phyloP scores from a whole-genome alignment of 2,888 invertebrate species.

The Fissipunctia ypsillon region DNA sequence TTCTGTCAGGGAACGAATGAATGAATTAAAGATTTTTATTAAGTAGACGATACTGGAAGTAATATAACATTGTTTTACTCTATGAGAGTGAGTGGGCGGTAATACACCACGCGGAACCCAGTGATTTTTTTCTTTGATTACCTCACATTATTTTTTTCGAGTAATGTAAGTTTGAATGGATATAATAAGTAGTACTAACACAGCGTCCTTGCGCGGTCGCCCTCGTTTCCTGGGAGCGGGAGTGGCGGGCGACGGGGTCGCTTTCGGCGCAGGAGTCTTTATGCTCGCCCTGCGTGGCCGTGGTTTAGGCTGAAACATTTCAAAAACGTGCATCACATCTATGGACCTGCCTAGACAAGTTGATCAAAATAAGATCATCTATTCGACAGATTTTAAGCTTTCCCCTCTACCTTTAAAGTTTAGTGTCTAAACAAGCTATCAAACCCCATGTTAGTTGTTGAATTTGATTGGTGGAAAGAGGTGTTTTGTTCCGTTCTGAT shows the following conservation, averaged over 20 bases:
- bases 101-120: too few relatives aligned
- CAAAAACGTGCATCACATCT: not conserved
- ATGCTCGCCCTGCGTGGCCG: conserved; percentile 60
- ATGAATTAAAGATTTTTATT: too few relatives aligned
- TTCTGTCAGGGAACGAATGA: too few relatives aligned
- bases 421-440: not conserved
- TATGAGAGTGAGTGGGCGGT: too few relatives aligned
- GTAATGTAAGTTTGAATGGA: not conserved
- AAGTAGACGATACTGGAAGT: too few relatives aligned
- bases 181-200: conserved; percentile 60
- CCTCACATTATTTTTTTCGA: not conserved
- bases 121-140: too few relatives aligned
- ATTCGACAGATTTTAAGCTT: not conserved
- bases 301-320: conserved; percentile 57
- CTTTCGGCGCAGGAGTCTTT: conserved; percentile 52
- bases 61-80: too few relatives aligned
- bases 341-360: not conserved
- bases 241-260: conserved; percentile 42
- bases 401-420: not conserved
- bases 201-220: conserved; percentile 80
- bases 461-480: not conserved
- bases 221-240: conserved; percentile 78
- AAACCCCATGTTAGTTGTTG: not conserved
- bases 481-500: not conserved
- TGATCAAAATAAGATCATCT: not conserved